phyloP scores from a whole-genome alignment of 2,888 invertebrate genomes.

The Drosophila tanythrix region DNA sequence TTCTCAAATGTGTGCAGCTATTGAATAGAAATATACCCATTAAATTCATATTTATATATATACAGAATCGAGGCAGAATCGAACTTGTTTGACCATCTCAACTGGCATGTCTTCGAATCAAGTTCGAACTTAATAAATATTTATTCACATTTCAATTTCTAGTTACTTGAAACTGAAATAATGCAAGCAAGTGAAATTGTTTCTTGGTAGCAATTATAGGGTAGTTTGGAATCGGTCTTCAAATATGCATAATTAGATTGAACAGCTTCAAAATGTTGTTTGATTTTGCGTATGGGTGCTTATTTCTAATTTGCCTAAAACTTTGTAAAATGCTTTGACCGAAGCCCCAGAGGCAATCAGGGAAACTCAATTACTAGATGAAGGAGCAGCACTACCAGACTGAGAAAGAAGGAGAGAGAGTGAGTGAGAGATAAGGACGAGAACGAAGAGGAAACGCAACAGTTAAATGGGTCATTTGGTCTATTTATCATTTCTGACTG shows the following conservation, averaged over 20 bases:
- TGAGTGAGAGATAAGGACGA: neutral
- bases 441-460: constrained; percentile 49
- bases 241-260: neutral
- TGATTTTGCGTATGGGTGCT: neutral
- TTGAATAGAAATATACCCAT: neutral
- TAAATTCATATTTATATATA: neutral
- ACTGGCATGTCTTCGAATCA: neutral
- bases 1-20: neutral
- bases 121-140: neutral
- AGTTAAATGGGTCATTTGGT: constrained; percentile 64
- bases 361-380: constrained; percentile 48
- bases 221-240: neutral
- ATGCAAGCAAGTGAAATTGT: neutral
- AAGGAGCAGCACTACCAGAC: neutral
- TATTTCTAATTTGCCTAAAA: constrained; percentile 13
- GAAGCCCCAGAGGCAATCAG: constrained; percentile 26
- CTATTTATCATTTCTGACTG: constrained; percentile 67
- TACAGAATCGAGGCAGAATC: neutral
- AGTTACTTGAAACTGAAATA: neutral
- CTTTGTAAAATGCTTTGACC: constrained; percentile 24
- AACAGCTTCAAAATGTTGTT: neutral
- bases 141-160: neutral
- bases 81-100: neutral
- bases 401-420: neutral
- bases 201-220: neutral